Evolutionary conservation across 2,113 vertebrate species (phyloP).

Genomic region (Lagenorhynchus albirostris): DNA sequence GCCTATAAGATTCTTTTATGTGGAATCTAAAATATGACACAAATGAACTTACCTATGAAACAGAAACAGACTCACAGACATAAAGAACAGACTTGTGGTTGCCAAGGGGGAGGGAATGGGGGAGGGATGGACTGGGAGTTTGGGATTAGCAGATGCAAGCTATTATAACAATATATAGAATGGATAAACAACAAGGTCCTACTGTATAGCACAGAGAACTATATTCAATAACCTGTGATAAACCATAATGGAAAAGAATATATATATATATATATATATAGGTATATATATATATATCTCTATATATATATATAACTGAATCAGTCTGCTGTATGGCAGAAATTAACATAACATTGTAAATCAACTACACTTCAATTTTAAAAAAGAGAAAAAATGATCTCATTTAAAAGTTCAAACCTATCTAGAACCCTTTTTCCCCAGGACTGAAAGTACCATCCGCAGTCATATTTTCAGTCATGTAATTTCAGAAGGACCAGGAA

Average conservation of each 20-base stretch:
- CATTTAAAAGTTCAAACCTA: neutral
- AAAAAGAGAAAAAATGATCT: neutral
- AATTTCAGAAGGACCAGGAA: neutral
- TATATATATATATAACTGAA: too few relatives aligned
- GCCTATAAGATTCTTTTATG: neutral
- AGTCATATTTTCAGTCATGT: neutral
- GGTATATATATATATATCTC: too few relatives aligned
- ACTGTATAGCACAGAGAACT: neutral
- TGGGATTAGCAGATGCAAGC: neutral
- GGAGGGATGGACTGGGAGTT: neutral
- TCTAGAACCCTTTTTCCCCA: neutral
- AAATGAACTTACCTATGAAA: neutral
- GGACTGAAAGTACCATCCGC: neutral
- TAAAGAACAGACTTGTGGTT: neutral
- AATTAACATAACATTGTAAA: neutral
- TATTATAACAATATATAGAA: neutral
- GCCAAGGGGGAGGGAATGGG: neutral
- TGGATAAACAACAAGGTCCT: neutral
- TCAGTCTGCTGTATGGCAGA: neutral
- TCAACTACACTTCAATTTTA: neutral
- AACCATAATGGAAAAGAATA: neutral
- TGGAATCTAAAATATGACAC: neutral
- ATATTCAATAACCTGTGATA: neutral
- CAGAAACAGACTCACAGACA: neutral
- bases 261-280: too few relatives aligned